Evolutionary conservation across 2,113 vertebrate genomes (phyloP), one percentile per base, ranked within the genome.

Genomic region (Sprattus sprattus): DNA sequence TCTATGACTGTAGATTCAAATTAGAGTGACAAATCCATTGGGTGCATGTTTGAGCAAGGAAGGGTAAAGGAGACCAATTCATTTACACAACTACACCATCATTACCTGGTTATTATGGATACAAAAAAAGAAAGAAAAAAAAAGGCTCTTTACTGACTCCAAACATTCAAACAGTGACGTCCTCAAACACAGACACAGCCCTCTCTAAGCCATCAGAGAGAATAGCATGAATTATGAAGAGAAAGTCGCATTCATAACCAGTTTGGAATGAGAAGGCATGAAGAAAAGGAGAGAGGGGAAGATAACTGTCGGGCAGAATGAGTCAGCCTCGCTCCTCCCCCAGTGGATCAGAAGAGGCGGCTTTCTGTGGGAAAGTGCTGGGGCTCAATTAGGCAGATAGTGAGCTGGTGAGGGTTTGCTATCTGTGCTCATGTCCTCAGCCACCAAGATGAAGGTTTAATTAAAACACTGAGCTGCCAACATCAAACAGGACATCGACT

Each of bases 401-500:
- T 64, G 75, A 45, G 75, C 82, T 86, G 81, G 84, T 18, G 82
- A 85, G 82, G 44, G 52, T 50, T n/a, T 64, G 52, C 44, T 71
- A 64, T 86, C 82, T 81, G 75, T 67, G 45, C 85, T 86, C 54
- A 28, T 28, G 64, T 67, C 82, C 78, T 85, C 82, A 60, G 46
- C 67, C 84, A 88, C 84, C 75, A 45, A 81, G 80, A 88, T 84
- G 75, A 89, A 84, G 4, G 13, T 91, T 88, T 90, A 91, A 93
- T 91, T 92, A 91, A 92, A 90, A 91, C 84, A 83, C 54, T 86
- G 86, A 88, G 54, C 64, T 84, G 86, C 86, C 88, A 83, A 84
- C 11, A 44, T 87, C 83, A 86, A 75, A 84, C 78, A 86, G 85
- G 87, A 89, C 85, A 80, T 89, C 54, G 71, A 84, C 81, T 89